Evolutionary conservation across 2,113 vertebrate species (phyloP), one percentile per base, ranked within the genome.

Genomic region (Sylvilagus bachmani): DNA sequence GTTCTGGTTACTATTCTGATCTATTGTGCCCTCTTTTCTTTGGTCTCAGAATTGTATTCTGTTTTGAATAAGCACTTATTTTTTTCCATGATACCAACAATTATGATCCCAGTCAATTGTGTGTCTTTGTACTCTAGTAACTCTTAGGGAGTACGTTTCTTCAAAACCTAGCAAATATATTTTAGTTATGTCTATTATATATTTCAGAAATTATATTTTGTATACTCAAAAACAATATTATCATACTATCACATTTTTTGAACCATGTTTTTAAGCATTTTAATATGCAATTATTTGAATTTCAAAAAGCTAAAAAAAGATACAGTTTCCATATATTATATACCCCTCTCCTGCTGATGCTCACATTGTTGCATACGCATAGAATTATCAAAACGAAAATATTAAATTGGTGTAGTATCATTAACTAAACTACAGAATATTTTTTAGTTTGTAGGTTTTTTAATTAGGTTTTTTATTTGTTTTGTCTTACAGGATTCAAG

Each of bases 1-100:
- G 9, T 38, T 90, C 11, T 53, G 11, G 12, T 61, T 61, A 25
- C 12, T 79, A 44, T 19, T 79, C 10, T n/a, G 69, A 33, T 73
- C 27, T 78, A 29, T 33, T 58, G 51, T 29, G 0, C 0, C 12
- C 7, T 49, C 22, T 82, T 90, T 66, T 25, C 2, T 3, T 21
- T 69, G 66, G 5, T 14, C 29, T 4, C 66, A 92, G 49, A 94
- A 90, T 55, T 86, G n/a, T 53, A 78, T 73, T 71, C 8, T 77
- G 29, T 90, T 94, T 90, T 78, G 13, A 94, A 53, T 55, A 79
- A 74, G 73, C 17, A 87, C 25, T 13, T 77, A 10, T 19, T 12
- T 92, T 86, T 86, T 83, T 9, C 27, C 79, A 77, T 81, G 22
- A 38, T 62, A 21, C 1, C 29, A 55, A 92, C 92, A 92, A 79